Evolutionary conservation across 1,140 invertebrate species (phyloP), one percentile per base, ranked within the genome.

Genomic region (Caenorhabditis briggsae): DNA sequence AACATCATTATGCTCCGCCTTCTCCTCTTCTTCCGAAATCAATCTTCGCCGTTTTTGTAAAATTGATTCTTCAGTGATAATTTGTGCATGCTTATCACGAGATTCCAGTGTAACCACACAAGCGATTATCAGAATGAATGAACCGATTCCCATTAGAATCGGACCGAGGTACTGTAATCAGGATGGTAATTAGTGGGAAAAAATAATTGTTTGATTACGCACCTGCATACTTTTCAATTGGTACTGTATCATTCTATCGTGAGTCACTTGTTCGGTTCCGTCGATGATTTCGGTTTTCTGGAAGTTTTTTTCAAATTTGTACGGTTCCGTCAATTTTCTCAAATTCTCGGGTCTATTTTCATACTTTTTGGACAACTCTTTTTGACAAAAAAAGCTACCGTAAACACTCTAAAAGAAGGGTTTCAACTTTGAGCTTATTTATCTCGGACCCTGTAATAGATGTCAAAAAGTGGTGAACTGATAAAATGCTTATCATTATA

Each of bases 51-150:
- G 16, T 53, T 85, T 85, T 18, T 55, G 33, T 8, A 65, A 50
- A 41, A 85, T 70, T 11, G 84, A 58, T n/a, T 85, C 84, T 33
- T 85, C 84, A 11, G 84, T 85, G 48, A 85, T 85, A 16, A 85
- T 85, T 33, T 85, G 84, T 18, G 91, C 89, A 78, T 92, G 91
- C 86, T 89, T 87, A 86, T 92, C 91, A 46, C 91, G 46, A 61
- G 87, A 87, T 86, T 92, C 91, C 25, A 92, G 56, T 25, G 91
- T 92, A 5, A 92, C 90, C 2, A 92, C 91, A 88, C 91, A 92
- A 16, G 91, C 91, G 53, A 92, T 89, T 33, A 92, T 92, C 50
- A 91, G 82, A 25, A 90, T 53, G 74, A 91, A 91, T 53, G 87
- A 86, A 7, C 90, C 90, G 70, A 92, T 82, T 48, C 91, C 91